A percentile compares a stretch with the other conserved stretches of the same genome.
Evolutionary conservation across 2,113 vertebrate species (phyloP).

Genomic region (Centropus bengalensis): DNA sequence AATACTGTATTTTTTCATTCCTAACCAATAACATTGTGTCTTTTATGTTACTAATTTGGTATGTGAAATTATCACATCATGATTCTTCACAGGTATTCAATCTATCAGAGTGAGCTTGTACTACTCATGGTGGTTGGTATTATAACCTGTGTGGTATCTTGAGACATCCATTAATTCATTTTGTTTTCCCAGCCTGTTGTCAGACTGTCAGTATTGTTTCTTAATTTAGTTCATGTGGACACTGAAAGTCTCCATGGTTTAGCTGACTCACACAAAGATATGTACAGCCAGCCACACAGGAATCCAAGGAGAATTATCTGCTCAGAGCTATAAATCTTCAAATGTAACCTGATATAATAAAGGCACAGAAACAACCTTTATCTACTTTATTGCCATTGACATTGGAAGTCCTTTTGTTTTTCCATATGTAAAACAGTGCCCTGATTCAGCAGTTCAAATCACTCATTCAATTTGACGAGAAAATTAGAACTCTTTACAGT

Average conservation of each 20-base stretch:
- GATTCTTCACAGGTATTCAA: not conserved
- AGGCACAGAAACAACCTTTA: not conserved
- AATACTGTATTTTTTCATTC: not conserved
- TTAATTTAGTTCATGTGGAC: constrained; percentile 59
- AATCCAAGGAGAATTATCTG: constrained; percentile 32
- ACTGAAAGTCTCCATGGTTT: constrained; percentile 34
- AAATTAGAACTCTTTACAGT: not conserved
- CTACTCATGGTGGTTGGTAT: not conserved
- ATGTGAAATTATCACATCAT: not conserved
- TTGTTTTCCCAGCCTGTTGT: constrained; percentile 41
- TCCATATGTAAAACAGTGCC: not conserved
- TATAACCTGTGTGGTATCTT: constrained; percentile 9
- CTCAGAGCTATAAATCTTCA: constrained; percentile 47
- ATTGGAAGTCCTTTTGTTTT: not conserved
- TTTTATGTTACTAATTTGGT: not conserved
- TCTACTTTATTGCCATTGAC: not conserved
- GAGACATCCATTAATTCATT: constrained; percentile 47
- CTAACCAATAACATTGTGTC: not conserved
- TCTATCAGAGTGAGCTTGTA: not conserved
- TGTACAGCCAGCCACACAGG: not conserved
- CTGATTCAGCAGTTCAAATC: not conserved
- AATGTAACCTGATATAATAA: not conserved
- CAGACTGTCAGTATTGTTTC: constrained; percentile 62
- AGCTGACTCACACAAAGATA: constrained; percentile 10
- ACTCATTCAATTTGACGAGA: not conserved